Evolutionary conservation across 2,797 vertebrate species (phyloP), one percentile per base, ranked within the genome.

Genomic region (Poecilia velifera): DNA sequence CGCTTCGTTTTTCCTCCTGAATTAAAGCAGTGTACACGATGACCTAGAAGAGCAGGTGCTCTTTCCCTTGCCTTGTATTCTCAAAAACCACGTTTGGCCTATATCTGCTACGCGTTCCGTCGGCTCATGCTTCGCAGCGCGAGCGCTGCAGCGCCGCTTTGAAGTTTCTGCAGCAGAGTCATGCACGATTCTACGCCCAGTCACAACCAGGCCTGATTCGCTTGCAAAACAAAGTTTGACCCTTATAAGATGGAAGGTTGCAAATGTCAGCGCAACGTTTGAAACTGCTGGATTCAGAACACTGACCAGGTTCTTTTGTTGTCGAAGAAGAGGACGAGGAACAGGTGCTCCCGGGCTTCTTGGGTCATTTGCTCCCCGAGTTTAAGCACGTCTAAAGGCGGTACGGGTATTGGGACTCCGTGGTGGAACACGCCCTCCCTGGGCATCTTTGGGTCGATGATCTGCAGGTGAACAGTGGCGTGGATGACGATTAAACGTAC

Each of bases 371-470:
- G 98, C 93, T 99, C 98, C 74, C 98, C 98, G 57, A 99, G 95
- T 93, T 99, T 99, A 87, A 99, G 96, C 90, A 99, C 98, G 91
- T 99, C 98, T 88, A 98, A 81, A 20, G 98, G 98, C n/a, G 98
- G 98, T 73, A 99, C 98, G 0, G 98, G 98, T 79, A 99, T 99
- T 13, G 98, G 98, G 79, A 99, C 98, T 0, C 98, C 98, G 0
- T 98, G 96, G 90, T 99, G 98, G 89, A 99, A 99, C 92, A 99
- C 97, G 49, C 98, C 98, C 93, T 99, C 98, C 79, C 98, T 96
- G 10, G 98, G 98, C 98, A 99, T 99, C 95, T 99, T 99, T n/a
- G 98, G 98, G 86, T 99, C 98, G 76, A 99, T 99, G 90, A 99
- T 99, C 98, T 99, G 91, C 82, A 85, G 57, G 76, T n/a, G 28